These are phyloP conservation scores for Muraenolepis orangiensis DNA, from an alignment of 2,797 vertebrate genomes.

Conservation along the genomic window DNA sequence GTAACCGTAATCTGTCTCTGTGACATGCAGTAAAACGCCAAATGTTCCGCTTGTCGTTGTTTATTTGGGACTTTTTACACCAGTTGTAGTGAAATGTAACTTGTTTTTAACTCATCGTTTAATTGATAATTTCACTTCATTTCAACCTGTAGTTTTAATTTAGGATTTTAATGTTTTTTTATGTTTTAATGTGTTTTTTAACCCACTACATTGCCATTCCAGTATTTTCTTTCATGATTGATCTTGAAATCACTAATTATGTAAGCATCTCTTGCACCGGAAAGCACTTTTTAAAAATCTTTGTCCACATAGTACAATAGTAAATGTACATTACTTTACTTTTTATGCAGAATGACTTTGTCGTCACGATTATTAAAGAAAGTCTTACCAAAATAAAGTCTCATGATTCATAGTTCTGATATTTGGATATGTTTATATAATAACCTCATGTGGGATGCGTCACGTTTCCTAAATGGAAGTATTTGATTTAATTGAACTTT, in stretches of 20 bases:
- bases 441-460: neutral
- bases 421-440: neutral
- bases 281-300: constrained; percentile 66
- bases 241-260: constrained; percentile 50
- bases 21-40: constrained; percentile 37
- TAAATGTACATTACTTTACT: constrained; percentile 57
- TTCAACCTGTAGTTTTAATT: constrained; percentile 28
- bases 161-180: constrained; percentile 37
- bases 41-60: constrained; percentile 38
- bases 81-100: constrained; percentile 37
- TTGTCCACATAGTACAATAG: constrained; percentile 51
- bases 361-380: constrained; percentile 74
- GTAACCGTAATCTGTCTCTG: constrained; percentile 43
- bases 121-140: constrained; percentile 20
- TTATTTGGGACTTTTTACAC: constrained; percentile 28
- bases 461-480: neutral
- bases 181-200: neutral
- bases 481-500: neutral
- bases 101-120: constrained; percentile 43
- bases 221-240: constrained; percentile 54
- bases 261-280: constrained; percentile 66
- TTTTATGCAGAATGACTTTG: constrained; percentile 68
- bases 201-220: constrained; percentile 34
- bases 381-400: constrained; percentile 22
- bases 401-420: neutral